Conservation (phyloP, 2,888 invertebrate genomes). For the Synanthedon vespiformis region DNA sequence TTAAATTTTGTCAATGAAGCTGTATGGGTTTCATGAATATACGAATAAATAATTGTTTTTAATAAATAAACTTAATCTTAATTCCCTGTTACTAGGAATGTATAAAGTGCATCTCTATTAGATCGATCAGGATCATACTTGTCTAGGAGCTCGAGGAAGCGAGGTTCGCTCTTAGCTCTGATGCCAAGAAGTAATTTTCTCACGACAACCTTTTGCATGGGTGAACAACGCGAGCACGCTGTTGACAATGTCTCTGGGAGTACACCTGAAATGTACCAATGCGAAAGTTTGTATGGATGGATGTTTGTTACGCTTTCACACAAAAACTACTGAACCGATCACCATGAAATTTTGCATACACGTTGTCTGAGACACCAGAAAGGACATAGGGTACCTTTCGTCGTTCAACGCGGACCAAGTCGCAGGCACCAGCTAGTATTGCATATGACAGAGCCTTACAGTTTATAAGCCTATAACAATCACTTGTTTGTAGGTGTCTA, state of each 20-base stretch:
- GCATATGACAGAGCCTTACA: too few species aligned
- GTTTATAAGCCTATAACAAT: too few species aligned
- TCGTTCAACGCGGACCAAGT: too few species aligned
- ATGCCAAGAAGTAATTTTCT: constrained; percentile 76
- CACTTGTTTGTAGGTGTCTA: too few species aligned
- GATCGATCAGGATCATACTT: constrained; percentile 79
- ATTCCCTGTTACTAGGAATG: constrained; percentile 57
- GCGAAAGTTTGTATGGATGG: background rate
- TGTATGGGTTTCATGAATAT: too few species aligned
- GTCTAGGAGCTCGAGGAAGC: constrained; percentile 75
- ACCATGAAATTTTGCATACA: too few species aligned
- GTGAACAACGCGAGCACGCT: constrained; percentile 75
- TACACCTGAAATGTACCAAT: constrained; percentile 64
- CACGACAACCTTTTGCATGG: constrained; percentile 72
- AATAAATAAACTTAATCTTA: constrained; percentile 27
- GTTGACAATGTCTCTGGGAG: constrained; percentile 77
- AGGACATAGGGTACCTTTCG: too few species aligned
- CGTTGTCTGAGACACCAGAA: too few species aligned
- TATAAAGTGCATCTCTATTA: constrained; percentile 74
- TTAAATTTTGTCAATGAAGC: too few species aligned
- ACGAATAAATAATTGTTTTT: constrained; percentile 13
- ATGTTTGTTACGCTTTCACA: too few species aligned
- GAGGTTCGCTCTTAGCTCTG: constrained; percentile 74
- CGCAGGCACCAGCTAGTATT: too few species aligned
- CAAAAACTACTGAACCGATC: too few species aligned